These are phyloP conservation scores for Eretmocerus hayati DNA, from an alignment of 2,888 invertebrate species.

Conservation along the genomic window DNA sequence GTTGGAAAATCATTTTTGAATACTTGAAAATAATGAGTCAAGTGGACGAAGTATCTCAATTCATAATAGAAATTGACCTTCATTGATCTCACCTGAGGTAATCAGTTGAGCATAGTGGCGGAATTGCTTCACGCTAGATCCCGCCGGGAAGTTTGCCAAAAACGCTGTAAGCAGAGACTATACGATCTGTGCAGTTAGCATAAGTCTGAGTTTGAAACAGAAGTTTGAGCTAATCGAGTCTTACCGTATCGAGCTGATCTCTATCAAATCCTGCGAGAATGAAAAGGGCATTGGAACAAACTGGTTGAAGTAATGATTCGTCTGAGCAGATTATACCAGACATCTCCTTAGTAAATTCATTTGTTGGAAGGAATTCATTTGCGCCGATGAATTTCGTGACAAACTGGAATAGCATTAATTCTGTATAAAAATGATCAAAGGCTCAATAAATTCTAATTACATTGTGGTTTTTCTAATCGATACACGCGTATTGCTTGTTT, in stretches of 20 bases:
- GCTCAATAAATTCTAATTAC: too few species aligned
- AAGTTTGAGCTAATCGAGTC: too few species aligned
- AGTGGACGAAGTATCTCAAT: too few species aligned
- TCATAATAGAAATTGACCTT: too few species aligned
- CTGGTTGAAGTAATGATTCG: conserved; percentile 50
- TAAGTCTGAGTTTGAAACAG: too few species aligned
- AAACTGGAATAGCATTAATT: conserved; percentile 14
- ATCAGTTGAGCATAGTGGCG: conserved; percentile 66
- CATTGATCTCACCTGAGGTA: conserved; percentile 37
- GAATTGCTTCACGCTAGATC: conserved; percentile 61
- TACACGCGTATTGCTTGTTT: too few species aligned
- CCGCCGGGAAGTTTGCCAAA: conserved; percentile 61
- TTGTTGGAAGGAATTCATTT: conserved; percentile 59
- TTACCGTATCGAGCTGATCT: conserved; percentile 39
- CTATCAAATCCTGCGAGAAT: conserved; percentile 54
- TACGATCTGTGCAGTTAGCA: background rate
- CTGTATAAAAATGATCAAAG: background rate
- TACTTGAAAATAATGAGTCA: too few species aligned
- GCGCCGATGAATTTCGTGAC: conserved; percentile 21
- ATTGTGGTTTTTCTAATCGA: too few species aligned
- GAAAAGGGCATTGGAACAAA: conserved; percentile 64
- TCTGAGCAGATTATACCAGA: conserved; percentile 52
- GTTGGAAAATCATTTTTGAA: too few species aligned
- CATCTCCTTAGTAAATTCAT: conserved; percentile 40
- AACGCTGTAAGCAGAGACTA: conserved; percentile 64